Evolutionary conservation across 2,797 vertebrate species (phyloP).

Genomic region (Myotis findleyi): DNA sequence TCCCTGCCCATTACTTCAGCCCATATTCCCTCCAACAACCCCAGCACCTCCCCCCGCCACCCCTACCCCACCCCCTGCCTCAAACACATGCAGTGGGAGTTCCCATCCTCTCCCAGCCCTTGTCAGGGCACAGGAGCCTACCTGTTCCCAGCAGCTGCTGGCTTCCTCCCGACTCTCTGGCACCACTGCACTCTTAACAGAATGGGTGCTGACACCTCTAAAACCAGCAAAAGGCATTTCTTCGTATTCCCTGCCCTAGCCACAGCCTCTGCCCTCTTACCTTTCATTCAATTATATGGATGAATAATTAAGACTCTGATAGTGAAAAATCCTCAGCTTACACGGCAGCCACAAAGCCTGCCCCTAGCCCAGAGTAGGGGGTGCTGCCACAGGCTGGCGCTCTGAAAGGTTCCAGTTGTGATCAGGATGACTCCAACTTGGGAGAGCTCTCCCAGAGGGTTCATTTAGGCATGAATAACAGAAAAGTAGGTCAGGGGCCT

Average conservation of each 20-base stretch:
- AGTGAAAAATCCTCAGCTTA: not conserved
- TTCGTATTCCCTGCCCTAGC: not conserved
- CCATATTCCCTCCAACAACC: not conserved
- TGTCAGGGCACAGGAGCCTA: not conserved
- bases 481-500: constrained; percentile 81
- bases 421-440: not conserved
- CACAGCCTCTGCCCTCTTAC: not conserved
- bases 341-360: not conserved
- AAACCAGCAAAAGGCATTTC: not conserved
- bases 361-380: no score
- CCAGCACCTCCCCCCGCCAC: no score
- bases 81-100: constrained; percentile 40
- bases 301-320: constrained; percentile 7
- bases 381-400: not conserved
- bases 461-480: constrained; percentile 72
- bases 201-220: not conserved
- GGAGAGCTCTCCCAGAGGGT: constrained; percentile 64
- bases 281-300: constrained; percentile 12
- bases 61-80: no score
- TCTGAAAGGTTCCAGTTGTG: not conserved
- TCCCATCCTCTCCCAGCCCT: not conserved
- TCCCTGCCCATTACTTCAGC: not conserved
- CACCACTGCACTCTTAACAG: not conserved
- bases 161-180: not conserved
- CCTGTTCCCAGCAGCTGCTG: not conserved